These are phyloP conservation scores for Poicephalus meyeri DNA, from an alignment of 2,113 vertebrate genomes.

Conservation along the genomic window DNA sequence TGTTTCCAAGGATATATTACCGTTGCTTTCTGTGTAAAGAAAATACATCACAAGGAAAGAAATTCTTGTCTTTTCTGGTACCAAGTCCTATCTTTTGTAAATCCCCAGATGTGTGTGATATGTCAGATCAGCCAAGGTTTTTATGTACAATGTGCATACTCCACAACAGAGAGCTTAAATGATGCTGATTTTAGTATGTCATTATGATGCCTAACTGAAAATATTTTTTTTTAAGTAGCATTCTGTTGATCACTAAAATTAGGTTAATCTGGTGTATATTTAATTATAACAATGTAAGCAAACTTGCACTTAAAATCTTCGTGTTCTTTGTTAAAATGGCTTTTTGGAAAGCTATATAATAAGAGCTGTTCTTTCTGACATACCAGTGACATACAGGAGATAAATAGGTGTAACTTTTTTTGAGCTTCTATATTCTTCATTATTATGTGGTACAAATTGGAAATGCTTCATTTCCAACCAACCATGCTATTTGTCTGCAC, in stretches of 20 bases:
- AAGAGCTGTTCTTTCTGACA: neutral
- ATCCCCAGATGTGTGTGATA: neutral
- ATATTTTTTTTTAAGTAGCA: rapidly evolving
- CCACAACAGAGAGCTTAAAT: neutral
- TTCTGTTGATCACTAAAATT: neutral
- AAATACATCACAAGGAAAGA: neutral
- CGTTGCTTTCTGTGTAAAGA: neutral
- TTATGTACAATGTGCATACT: neutral
- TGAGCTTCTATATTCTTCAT: neutral
- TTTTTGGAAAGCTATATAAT: neutral
- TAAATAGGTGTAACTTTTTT: neutral
- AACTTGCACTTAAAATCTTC: neutral
- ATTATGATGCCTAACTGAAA: neutral
- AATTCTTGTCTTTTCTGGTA: neutral
- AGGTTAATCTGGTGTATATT: neutral
- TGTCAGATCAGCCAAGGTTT: neutral
- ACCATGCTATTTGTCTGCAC: neutral
- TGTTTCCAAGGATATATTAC: neutral
- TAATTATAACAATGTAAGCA: neutral
- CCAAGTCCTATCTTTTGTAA: neutral
- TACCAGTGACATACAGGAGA: neutral
- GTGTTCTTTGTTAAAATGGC: neutral
- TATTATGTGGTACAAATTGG: neutral
- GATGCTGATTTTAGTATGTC: neutral
- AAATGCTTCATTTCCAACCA: neutral